Evolutionary conservation across 2,888 invertebrate genomes (phyloP).

Genomic region (Amphimallon solstitiale): DNA sequence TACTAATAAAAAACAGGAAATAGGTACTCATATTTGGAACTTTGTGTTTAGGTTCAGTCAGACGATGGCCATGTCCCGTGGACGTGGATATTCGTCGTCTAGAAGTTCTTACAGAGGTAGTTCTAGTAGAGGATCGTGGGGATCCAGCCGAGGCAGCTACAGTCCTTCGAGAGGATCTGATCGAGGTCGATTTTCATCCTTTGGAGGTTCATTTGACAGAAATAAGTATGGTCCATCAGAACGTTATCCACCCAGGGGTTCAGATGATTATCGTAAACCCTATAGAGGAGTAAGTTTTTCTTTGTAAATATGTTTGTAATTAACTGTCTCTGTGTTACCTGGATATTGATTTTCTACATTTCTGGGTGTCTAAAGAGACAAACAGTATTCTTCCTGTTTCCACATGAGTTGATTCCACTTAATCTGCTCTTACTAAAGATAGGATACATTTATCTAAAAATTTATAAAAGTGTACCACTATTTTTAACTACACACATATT

Average conservation of each 20-base stretch:
- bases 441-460: constrained; percentile 37
- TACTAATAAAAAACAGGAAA: background rate
- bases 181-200: constrained; percentile 53
- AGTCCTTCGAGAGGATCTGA: constrained; percentile 47
- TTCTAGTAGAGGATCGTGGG: constrained; percentile 52
- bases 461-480: too few relatives aligned
- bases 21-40: constrained; percentile 11
- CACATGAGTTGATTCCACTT: constrained; percentile 42
- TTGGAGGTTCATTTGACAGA: constrained; percentile 54
- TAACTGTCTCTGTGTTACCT: constrained; percentile 50
- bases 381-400: constrained; percentile 42
- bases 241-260: constrained; percentile 53
- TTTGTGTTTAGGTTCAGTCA: constrained; percentile 53
- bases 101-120: constrained; percentile 53
- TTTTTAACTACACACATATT: too few relatives aligned
- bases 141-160: constrained; percentile 45
- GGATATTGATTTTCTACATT: constrained; percentile 44
- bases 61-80: constrained; percentile 55
- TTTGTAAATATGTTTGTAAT: background rate
- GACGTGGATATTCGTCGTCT: constrained; percentile 53
- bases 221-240: constrained; percentile 55
- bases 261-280: constrained; percentile 57
- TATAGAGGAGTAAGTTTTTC: constrained; percentile 56
- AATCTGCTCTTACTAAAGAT: constrained; percentile 43
- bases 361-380: constrained; percentile 51